Conservation (phyloP, 2,113 vertebrate genomes). For the Cebidichthys violaceus region DNA sequence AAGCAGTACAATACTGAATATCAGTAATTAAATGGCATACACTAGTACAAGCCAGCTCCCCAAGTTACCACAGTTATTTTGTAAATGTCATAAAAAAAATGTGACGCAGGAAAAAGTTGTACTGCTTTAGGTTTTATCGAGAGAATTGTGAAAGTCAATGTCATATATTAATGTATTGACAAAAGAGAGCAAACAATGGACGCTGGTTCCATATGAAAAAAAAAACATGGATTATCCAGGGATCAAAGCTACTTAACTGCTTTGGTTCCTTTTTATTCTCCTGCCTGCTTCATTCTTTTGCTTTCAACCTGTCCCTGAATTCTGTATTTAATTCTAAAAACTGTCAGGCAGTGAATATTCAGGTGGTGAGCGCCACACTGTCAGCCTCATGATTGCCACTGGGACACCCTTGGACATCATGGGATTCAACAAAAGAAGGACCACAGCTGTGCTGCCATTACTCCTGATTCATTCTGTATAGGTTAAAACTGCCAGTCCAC, state of each 20-base stretch:
- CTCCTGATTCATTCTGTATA: constrained; percentile 42
- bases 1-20: background rate
- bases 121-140: constrained; percentile 23
- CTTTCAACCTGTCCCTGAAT: constrained; percentile 48
- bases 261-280: constrained; percentile 52
- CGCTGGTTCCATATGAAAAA: constrained; percentile 68
- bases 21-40: background rate
- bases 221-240: constrained; percentile 69
- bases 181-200: constrained; percentile 59
- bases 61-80: constrained; percentile 1
- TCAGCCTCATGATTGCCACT: constrained; percentile 79
- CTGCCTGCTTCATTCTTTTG: constrained; percentile 29
- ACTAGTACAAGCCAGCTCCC: background rate
- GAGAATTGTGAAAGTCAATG: constrained; percentile 52
- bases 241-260: constrained; percentile 63
- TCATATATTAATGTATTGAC: constrained; percentile 74
- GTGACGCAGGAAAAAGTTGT: background rate
- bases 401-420: constrained; percentile 60
- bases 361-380: constrained; percentile 48
- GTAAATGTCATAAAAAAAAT: constrained; percentile 18
- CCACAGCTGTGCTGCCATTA: constrained; percentile 42
- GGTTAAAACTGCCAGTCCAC: constrained; percentile 43
- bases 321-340: constrained; percentile 27
- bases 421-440: constrained; percentile 55
- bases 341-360: constrained; percentile 30